A percentile compares a stretch with the other conserved stretches of the same genome.
Conservation (phyloP, 2,113 vertebrate species). For the Anoura caudifer region DNA sequence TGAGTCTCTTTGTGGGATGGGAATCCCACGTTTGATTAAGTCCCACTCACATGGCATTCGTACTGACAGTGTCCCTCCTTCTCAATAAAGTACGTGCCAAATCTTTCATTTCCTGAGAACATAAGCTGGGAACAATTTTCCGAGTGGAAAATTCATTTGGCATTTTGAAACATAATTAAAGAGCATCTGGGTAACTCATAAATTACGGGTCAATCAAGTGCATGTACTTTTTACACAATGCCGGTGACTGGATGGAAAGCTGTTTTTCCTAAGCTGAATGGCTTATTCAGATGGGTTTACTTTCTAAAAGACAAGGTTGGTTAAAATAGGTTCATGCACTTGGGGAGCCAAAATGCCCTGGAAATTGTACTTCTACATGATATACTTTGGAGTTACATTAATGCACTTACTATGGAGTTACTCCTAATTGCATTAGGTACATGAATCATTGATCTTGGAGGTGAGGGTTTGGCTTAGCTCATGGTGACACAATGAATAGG, state of each 20-base stretch:
- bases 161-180: constrained; percentile 56
- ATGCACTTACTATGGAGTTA: not conserved
- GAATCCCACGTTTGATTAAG: not conserved
- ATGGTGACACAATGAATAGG: not conserved
- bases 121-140: constrained; percentile 46
- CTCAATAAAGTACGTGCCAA: not conserved
- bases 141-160: constrained; percentile 57
- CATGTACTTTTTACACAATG: not conserved
- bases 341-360: not conserved
- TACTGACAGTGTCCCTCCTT: not conserved
- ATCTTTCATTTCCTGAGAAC: constrained; percentile 55
- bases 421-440: not conserved
- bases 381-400: not conserved
- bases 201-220: constrained; percentile 42
- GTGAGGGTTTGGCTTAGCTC: not conserved
- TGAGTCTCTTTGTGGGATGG: not conserved
- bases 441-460: not conserved
- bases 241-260: not conserved
- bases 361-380: not conserved
- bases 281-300: not conserved
- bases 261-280: not conserved
- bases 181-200: constrained; percentile 53
- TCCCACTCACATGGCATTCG: not conserved
- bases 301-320: not conserved
- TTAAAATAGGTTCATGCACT: not conserved